A percentile compares a stretch with the other conserved stretches of the same genome.
Evolutionary conservation across 2,888 invertebrate genomes (phyloP).

Genomic region (Ophraella communa): DNA sequence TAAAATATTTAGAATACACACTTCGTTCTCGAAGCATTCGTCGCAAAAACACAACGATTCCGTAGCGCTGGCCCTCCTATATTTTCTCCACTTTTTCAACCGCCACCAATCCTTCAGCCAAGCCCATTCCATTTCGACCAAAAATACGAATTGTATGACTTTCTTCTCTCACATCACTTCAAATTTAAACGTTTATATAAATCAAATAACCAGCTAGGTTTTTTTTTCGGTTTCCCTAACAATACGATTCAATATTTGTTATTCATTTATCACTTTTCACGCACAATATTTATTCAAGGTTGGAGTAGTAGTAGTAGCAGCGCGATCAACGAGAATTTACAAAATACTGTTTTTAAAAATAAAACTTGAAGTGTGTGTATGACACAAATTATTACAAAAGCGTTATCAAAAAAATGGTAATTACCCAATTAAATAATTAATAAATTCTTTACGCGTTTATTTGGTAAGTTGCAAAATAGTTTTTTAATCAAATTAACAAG

Average conservation of each 20-base stretch:
- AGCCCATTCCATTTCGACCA: slow-evolving; percentile 73
- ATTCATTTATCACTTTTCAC: slow-evolving; percentile 31
- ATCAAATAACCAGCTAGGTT: slow-evolving; percentile 11
- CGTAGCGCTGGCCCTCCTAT: slow-evolving; percentile 62
- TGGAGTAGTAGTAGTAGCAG: slow-evolving; percentile 18
- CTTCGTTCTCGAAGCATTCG: slow-evolving; percentile 64
- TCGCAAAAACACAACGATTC: slow-evolving; percentile 80
- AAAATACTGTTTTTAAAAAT: slow-evolving; percentile 19
- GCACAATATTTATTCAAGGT: slow-evolving; percentile 37
- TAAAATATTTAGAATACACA: too few species aligned
- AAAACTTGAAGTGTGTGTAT: slow-evolving; percentile 12
- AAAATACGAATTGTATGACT: slow-evolving; percentile 5
- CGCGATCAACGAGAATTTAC: slow-evolving; percentile 13
- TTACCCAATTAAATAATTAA: too few species aligned
- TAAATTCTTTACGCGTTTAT: not conserved
- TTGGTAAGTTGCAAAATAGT: not conserved
- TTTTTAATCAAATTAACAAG: not conserved
- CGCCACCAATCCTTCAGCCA: slow-evolving; percentile 85
- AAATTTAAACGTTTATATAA: slow-evolving; percentile 16
- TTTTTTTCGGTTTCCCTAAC: slow-evolving; percentile 28
- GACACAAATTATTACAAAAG: slow-evolving; percentile 13
- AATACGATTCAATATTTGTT: slow-evolving; percentile 30
- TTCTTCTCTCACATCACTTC: slow-evolving; percentile 11
- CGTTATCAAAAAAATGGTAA: slow-evolving; percentile 11
- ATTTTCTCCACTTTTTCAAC: slow-evolving; percentile 72